Evolutionary conservation across 2,797 vertebrate species (phyloP), one percentile per base, ranked within the genome.

Genomic region (Gobionotothen gibberifrons): DNA sequence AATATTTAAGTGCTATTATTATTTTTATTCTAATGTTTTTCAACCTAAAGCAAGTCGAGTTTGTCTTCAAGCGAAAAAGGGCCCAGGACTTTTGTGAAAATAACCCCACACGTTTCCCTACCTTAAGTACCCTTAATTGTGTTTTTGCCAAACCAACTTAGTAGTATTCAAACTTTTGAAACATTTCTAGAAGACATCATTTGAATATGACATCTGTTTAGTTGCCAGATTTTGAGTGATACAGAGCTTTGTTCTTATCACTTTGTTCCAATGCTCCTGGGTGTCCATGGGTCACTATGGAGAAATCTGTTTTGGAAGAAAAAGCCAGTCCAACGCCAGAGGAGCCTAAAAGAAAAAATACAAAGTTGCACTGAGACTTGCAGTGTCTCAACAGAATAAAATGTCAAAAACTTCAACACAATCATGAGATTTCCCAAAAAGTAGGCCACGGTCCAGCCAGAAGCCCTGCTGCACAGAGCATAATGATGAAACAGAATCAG

Each of bases 391-490:
- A 54, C 17, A 19, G 22, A 36, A 36, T 11, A 69, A 47, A 54
- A 17, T 21, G 17, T 61, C 47, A 47, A 70, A 44, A 58, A 22
- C 29, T 42, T 49, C 29, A 32, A 51, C 39, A 47, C 44, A 44
- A 77, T 13, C 22, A 17, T 13, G 19, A 65, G n/a, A 65, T 72
- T 69, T 61, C 48, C 42, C 13, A 49, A 40, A 66, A 77, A 67
- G 36, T 72, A 78, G 82, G 68, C 32, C 63, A 11, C 22, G 52
- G 46, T 72, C 52, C 57, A 58, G 77, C 67, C 60, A 68, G 47
- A 53, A 74, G 54, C 54, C 47, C 22, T 21, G 29, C 40, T 3
- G 17, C 57, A 32, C 54, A 42, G 26, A 22, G 61, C 57, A 79
- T 66, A 55, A 47, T 29, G 16, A 74, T 66, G 55, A 61, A 66